Base-by-base conservation (phyloP, 2,113 vertebrate genomes). In the Catagonus wagneri region DNA sequence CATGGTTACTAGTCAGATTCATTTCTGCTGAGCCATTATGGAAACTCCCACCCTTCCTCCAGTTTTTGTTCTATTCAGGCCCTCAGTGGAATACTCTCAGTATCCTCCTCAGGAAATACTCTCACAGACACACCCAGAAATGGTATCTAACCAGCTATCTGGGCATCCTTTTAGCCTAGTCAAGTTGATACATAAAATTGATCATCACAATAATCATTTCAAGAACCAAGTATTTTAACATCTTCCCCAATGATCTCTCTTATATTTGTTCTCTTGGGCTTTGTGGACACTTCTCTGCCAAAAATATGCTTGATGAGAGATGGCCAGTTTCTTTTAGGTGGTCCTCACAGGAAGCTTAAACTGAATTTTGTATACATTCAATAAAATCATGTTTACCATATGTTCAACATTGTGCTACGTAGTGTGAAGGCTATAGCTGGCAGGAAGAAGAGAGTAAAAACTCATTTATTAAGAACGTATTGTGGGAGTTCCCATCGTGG, bases 221-320 rank as follows among this genome's bases (percentile, higher is more conserved):
- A 69, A 86, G 52, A 72, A 7, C 54, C 78, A 94, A 65, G 2
- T 54, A 44, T 89, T 89, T 86, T 72, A 94, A 36, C 29, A 22
- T 44, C 39, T 78, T 75, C 39, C 94, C 23, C 32, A 93, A 39
- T 90, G 19, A 1, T 50, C 36, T 84, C 23, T 78, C 32, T 72
- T 34, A 36, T 19, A 13, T 89, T 89, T 93, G 3, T 36, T 52
- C 12, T 92, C 23, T 79, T 27, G 60, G 32, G 11, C 8, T 75
- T 93, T 80, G 39, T 88, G 69, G 23, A 89, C 11, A 93, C 16
- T 54, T 83, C 20, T 58, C 17, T 89, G 6, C 17, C 56, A 13
- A 72, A 89, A 85, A 72, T 89, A 34, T 95, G 32, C 78, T 85
- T 60, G 25, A 36, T 81, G 20, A 85, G 83, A 91, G n/a, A 74